phyloP scores from a whole-genome alignment of 2,888 invertebrate species.

The Dichetophora obliterata region DNA sequence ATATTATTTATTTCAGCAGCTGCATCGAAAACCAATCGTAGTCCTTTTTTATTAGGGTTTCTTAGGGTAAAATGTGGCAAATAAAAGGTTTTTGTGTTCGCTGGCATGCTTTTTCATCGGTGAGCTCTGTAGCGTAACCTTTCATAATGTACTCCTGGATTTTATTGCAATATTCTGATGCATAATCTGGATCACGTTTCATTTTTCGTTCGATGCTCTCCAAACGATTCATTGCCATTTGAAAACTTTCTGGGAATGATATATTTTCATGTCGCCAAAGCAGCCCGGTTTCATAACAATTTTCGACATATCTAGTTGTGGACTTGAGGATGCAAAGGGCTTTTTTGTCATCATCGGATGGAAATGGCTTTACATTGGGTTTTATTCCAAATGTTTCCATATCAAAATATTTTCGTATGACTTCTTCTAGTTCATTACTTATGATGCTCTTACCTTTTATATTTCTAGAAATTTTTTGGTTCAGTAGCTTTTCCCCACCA shows the following conservation, averaged over 20 bases:
- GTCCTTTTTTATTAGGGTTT: slow-evolving; percentile 33
- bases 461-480: neutral
- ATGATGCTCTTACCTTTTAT: neutral
- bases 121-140: slow-evolving; percentile 24
- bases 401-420: slow-evolving; percentile 20
- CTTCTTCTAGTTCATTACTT: slow-evolving; percentile 7
- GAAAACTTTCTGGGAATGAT: slow-evolving; percentile 34
- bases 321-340: slow-evolving; percentile 19
- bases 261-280: slow-evolving; percentile 30
- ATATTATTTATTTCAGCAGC: slow-evolving; percentile 29
- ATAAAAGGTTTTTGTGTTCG: slow-evolving; percentile 24
- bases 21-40: slow-evolving; percentile 40
- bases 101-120: neutral
- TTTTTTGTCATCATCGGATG: slow-evolving; percentile 22
- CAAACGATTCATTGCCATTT: slow-evolving; percentile 12
- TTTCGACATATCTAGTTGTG: slow-evolving; percentile 12
- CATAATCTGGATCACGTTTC: slow-evolving; percentile 28
- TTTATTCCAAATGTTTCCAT: slow-evolving; percentile 35
- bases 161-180: neutral
- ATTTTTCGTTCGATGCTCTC: slow-evolving; percentile 22
- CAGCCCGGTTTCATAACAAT: slow-evolving; percentile 31
- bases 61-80: slow-evolving; percentile 38
- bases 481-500: neutral
- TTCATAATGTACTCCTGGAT: neutral
- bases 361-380: too few relatives aligned